These are phyloP conservation scores for Coenonympha glycerion DNA, from an alignment of 2,888 invertebrate species.

Conservation along the genomic window DNA sequence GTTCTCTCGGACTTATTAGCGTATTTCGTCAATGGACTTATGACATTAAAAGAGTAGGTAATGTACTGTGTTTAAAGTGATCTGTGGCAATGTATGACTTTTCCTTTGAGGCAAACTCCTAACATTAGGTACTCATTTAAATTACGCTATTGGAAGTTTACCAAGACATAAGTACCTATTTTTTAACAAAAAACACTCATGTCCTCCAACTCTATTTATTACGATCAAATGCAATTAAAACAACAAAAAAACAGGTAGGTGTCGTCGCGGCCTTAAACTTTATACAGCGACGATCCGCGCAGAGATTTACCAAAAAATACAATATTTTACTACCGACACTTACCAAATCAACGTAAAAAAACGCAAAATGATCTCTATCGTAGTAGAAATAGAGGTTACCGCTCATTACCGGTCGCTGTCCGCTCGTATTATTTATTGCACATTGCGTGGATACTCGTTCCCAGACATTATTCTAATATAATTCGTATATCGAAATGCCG, in stretches of 20 bases:
- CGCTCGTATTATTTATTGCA: conserved; percentile 60
- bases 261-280: conserved; percentile 54
- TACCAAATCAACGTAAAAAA: conserved; percentile 35
- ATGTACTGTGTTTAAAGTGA: no score
- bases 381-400: conserved; percentile 28
- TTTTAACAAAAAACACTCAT: conserved; percentile 5
- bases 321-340: conserved; percentile 45
- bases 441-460: conserved; percentile 61
- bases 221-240: conserved; percentile 16
- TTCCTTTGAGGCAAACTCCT: no score
- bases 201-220: conserved; percentile 16
- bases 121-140: no score
- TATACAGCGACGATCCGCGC: conserved; percentile 42
- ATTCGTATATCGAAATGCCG: conserved; percentile 68
- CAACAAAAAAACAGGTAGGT: conserved; percentile 25
- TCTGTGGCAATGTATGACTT: no score
- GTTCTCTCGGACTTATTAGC: no score
- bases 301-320: conserved; percentile 51
- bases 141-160: no score
- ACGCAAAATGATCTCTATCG: conserved; percentile 36
- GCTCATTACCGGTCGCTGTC: conserved; percentile 38
- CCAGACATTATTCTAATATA: conserved; percentile 64
- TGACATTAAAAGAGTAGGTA: no score
- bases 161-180: not conserved
- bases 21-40: no score